Percentiles rank a stretch among this genome's conserved stretches.
Evolutionary conservation across 2,888 invertebrate species (phyloP).

Genomic region (Caradrina clavipalpis): DNA sequence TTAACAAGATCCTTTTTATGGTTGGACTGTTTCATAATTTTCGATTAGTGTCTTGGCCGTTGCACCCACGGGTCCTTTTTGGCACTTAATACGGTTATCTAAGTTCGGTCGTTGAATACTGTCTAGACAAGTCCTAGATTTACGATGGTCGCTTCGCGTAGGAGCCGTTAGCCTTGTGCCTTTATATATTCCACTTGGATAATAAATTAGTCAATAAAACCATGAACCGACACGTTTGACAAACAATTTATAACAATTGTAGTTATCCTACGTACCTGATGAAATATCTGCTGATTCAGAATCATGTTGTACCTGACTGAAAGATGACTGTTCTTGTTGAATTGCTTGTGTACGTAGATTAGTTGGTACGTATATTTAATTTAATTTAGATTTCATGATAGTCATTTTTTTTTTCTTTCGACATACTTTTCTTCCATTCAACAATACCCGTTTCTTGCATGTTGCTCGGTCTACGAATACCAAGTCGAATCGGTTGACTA

Average conservation of each 20-base stretch:
- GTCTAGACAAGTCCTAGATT: slow-evolving; percentile 81
- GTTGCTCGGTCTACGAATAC: slow-evolving; percentile 13
- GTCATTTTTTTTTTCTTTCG: background rate
- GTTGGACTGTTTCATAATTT: slow-evolving; percentile 56
- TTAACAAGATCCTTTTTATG: slow-evolving; percentile 13
- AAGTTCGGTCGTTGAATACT: slow-evolving; percentile 62
- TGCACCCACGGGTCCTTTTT: slow-evolving; percentile 74
- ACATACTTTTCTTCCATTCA: slow-evolving; percentile 9
- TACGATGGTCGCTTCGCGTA: slow-evolving; percentile 84
- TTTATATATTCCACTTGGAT: slow-evolving; percentile 72
- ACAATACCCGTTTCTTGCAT: slow-evolving; percentile 1
- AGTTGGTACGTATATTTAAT: background rate
- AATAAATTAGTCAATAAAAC: slow-evolving; percentile 77
- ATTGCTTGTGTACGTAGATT: background rate
- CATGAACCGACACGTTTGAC: slow-evolving; percentile 76
- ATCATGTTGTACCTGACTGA: slow-evolving; percentile 51
- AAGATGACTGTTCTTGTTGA: slow-evolving; percentile 5
- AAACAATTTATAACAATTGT: slow-evolving; percentile 74
- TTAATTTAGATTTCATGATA: background rate
- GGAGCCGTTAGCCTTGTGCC: slow-evolving; percentile 87
- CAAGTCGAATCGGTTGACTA: slow-evolving; percentile 29
- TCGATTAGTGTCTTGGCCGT: slow-evolving; percentile 58
- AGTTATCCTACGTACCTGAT: slow-evolving; percentile 65
- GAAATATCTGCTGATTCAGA: slow-evolving; percentile 61
- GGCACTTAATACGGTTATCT: slow-evolving; percentile 73